These are phyloP conservation scores for Catharus fuscescens DNA, from an alignment of 2,113 vertebrate species.

Conservation along the genomic window DNA sequence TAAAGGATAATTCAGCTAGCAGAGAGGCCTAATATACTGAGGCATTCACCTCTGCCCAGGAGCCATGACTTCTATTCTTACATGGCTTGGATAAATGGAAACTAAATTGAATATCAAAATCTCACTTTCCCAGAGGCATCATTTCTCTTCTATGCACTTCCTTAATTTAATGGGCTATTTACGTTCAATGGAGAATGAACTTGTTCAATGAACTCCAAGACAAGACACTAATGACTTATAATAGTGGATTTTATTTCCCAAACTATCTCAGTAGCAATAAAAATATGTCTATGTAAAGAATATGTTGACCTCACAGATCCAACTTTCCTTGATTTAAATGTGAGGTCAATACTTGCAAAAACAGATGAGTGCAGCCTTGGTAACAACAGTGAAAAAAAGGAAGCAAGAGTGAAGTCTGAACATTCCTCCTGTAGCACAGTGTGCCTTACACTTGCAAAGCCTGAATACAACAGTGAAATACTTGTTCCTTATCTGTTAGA, in stretches of 20 bases:
- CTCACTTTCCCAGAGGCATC: conserved; percentile 39
- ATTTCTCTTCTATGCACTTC: conserved; percentile 28
- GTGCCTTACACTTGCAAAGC: neutral
- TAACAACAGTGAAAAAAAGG: neutral
- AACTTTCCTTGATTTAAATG: neutral
- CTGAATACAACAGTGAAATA: neutral
- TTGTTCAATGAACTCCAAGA: conserved; percentile 11
- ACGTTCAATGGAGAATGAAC: neutral
- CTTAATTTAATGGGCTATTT: conserved; percentile 35
- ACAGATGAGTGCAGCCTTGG: neutral
- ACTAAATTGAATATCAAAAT: conserved; percentile 47
- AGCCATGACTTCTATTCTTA: neutral
- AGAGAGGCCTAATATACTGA: neutral
- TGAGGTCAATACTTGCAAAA: neutral
- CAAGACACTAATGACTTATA: neutral
- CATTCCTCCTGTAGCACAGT: neutral
- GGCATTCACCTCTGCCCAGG: neutral
- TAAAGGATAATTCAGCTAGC: neutral
- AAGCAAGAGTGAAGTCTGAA: neutral
- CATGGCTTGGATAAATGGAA: conserved; percentile 30
- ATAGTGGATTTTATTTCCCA: neutral
- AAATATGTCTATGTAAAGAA: neutral
- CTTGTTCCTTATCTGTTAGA: neutral
- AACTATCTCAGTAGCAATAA: neutral
- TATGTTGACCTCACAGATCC: neutral